Evolutionary conservation across 2,888 invertebrate genomes (phyloP).

Genomic region (Parthenolecanium corni): DNA sequence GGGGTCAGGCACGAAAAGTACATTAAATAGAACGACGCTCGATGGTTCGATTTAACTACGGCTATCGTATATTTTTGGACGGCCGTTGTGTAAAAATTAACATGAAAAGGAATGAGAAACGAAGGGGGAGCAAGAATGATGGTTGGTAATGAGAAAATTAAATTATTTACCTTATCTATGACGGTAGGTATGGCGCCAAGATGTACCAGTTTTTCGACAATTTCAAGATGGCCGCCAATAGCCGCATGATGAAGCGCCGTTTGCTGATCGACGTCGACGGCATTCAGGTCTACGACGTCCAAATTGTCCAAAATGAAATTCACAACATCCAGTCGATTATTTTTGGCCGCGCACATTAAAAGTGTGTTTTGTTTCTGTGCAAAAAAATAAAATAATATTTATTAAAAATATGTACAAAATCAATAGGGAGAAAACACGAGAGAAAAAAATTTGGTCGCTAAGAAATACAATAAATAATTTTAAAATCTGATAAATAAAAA

Average conservation of each 20-base stretch:
- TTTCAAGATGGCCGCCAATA: slow-evolving; percentile 54
- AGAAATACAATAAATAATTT: not conserved
- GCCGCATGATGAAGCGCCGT: slow-evolving; percentile 67
- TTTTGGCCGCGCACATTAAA: slow-evolving; percentile 63
- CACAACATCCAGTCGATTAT: slow-evolving; percentile 53
- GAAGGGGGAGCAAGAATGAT: not conserved
- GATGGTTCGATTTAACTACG: no score
- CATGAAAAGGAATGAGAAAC: not conserved
- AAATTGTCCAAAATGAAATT: slow-evolving; percentile 53
- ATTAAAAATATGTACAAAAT: not conserved
- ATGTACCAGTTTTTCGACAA: slow-evolving; percentile 54
- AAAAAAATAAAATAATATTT: not conserved
- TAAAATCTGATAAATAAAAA: no score
- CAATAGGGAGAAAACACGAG: no score
- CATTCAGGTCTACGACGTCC: slow-evolving; percentile 45
- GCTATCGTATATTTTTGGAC: no score
- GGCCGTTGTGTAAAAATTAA: no score
- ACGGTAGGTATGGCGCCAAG: slow-evolving; percentile 55
- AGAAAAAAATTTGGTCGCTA: no score
- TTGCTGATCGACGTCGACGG: slow-evolving; percentile 55
- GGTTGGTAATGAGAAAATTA: not conserved
- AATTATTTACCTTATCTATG: slow-evolving; percentile 53
- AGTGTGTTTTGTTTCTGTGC: slow-evolving; percentile 57
- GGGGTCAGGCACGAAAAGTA: no score
- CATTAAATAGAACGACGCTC: no score